These are phyloP conservation scores for Ceratosolen fusciceps DNA, from an alignment of 1,140 invertebrate genomes.

Conservation along the genomic window DNA sequence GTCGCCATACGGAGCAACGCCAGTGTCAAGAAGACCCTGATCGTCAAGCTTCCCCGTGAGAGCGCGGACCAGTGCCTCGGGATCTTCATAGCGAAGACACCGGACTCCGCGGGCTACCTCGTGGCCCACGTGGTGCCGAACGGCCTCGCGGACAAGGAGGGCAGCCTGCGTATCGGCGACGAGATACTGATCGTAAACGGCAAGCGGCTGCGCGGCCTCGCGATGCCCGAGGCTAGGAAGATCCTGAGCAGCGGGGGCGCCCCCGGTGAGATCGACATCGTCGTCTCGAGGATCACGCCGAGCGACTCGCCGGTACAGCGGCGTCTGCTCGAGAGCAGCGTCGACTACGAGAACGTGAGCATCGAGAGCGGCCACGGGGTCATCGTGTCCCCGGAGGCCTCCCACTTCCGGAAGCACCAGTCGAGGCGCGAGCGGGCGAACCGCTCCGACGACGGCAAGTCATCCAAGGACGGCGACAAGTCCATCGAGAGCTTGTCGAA, in stretches of 20 bases:
- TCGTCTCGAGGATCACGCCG: slow-evolving; percentile 72
- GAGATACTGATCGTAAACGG: slow-evolving; percentile 90
- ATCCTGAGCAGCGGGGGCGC: slow-evolving; percentile 75
- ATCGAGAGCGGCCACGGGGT: slow-evolving; percentile 71
- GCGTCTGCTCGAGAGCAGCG: slow-evolving; percentile 77
- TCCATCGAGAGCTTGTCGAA: slow-evolving; percentile 73
- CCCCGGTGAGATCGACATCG: slow-evolving; percentile 81
- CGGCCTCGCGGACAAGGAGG: slow-evolving; percentile 84
- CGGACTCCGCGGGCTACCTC: slow-evolving; percentile 82
- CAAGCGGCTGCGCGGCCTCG: slow-evolving; percentile 79
- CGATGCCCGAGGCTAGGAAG: slow-evolving; percentile 82
- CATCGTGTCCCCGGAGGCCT: slow-evolving; percentile 65
- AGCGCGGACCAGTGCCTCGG: slow-evolving; percentile 82
- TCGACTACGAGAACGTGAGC: slow-evolving; percentile 78
- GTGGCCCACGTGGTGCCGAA: slow-evolving; percentile 87
- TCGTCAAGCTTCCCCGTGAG: slow-evolving; percentile 79
- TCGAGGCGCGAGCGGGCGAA: slow-evolving; percentile 49
- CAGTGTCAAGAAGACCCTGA: slow-evolving; percentile 72
- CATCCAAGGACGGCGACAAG: slow-evolving; percentile 50
- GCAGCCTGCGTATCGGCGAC: slow-evolving; percentile 82
- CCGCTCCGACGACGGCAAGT: slow-evolving; percentile 53
- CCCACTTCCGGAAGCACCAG: slow-evolving; percentile 66
- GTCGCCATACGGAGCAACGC: slow-evolving; percentile 65
- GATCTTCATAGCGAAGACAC: slow-evolving; percentile 87
- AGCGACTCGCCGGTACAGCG: slow-evolving; percentile 57